Base-by-base conservation (phyloP, 2,888 invertebrate species). In the Cryptocheilus praepositus region DNA sequence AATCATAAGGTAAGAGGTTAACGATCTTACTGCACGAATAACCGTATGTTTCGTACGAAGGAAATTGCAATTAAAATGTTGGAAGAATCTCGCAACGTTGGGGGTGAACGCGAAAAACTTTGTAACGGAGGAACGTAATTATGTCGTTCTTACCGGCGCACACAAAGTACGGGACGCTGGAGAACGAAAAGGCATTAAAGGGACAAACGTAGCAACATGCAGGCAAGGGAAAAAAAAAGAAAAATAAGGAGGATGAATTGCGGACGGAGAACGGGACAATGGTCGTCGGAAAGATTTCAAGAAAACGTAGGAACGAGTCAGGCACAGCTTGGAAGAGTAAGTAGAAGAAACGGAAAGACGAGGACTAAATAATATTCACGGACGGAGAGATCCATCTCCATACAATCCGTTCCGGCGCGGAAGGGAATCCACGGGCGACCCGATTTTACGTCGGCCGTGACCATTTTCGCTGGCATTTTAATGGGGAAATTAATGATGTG, bases 281-380 rank as follows among this genome's bases (percentile, higher is more conserved):
- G 36, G 11, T 36, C 36, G 36, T 36, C 36, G 58, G 22, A 25
- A 46, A 49, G 5, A 1, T 49, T 49, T 18, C 16, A 19, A 58
- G 16, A 58, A 58, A 44, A 46, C 46, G 25, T 7, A 44, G 53
- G 49, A 36, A 61, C 51, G 51, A 57, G 64, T 28, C 36, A 70
- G 53, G 57, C 60, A 21, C 53, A 73, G 68, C 68, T 55, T 64
- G 71, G 71, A 71, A 66, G 71, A 64, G 56, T 54, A 61, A 61
- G 57, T 59, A 58, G 64, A 64, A 66, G 49, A 54, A 71, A 61
- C 59, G 58, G 61, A 62, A 60, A 44, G 58, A 49, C 60, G 22
- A 11, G 4, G 49, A 52, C 60, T 19, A 73, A 73, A 73, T 71
- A 73, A 71, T 71, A 71, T 71, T 66, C 55, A 61, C 64, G 61